Evolutionary conservation across 2,797 vertebrate genomes (phyloP).

Genomic region (Pangasius larnaudii): DNA sequence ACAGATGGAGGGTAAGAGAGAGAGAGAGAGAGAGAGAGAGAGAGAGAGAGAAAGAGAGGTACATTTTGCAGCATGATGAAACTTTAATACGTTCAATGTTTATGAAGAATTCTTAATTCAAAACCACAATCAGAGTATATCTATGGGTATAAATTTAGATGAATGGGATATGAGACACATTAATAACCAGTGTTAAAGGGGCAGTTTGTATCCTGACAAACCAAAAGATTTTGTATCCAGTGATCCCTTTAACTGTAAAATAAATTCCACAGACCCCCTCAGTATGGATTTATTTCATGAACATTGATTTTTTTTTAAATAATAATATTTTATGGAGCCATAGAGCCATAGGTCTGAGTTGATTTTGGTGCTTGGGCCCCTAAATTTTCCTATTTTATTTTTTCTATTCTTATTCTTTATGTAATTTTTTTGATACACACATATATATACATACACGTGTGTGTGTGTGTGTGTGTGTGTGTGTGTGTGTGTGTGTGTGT

Average conservation of each 20-base stretch:
- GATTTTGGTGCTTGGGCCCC: not conserved
- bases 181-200: not conserved
- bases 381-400: not conserved
- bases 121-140: not conserved
- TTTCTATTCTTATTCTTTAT: too few relatives aligned
- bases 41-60: not conserved
- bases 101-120: not conserved
- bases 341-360: too few relatives aligned
- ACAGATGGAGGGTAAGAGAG: not conserved
- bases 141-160: not conserved
- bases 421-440: too few relatives aligned
- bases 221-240: not conserved
- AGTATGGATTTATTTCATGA: not conserved
- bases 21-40: not conserved
- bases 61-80: not conserved
- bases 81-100: constrained; percentile 12
- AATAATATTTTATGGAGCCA: not conserved
- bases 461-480: too few relatives aligned
- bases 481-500: too few relatives aligned
- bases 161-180: not conserved
- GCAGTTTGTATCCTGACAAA: not conserved
- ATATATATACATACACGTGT: not conserved
- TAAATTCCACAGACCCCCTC: not conserved
- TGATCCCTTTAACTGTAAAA: not conserved
- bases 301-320: not conserved